Evolutionary conservation across 1,140 invertebrate genomes (phyloP).

Genomic region (Bombus vancouverensis): DNA sequence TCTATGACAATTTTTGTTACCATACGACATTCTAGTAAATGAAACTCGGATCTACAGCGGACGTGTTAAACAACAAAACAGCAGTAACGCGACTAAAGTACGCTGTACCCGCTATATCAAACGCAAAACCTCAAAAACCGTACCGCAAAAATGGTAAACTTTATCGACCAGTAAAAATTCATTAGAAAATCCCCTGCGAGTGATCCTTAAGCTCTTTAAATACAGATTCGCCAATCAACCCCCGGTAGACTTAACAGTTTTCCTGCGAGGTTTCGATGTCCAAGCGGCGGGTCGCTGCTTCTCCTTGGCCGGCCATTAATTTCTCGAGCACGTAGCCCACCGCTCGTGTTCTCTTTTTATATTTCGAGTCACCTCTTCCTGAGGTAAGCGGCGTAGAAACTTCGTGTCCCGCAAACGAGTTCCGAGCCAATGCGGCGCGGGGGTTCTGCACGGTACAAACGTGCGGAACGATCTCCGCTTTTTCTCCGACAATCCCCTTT

Average conservation of each 20-base stretch:
- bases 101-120: too few species aligned
- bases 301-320: conserved; percentile 35
- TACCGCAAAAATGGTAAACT: too few species aligned
- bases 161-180: neutral
- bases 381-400: conserved; percentile 39
- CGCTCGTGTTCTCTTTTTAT: conserved; percentile 10
- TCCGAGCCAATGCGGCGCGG: conserved; percentile 35
- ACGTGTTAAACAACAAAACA: too few species aligned
- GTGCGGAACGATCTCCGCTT: conserved; percentile 37
- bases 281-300: neutral
- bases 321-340: conserved; percentile 33
- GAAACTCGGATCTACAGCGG: too few species aligned
- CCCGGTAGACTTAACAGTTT: neutral
- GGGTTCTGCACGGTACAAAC: conserved; percentile 8
- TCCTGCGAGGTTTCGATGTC: neutral
- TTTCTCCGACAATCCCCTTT: neutral
- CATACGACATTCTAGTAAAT: too few species aligned
- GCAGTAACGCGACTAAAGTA: too few species aligned
- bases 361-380: conserved; percentile 24
- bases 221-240: conserved; percentile 12
- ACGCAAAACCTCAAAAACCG: too few species aligned
- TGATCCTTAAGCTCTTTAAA: conserved; percentile 4
- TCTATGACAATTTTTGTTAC: too few species aligned
- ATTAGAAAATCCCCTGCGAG: neutral
- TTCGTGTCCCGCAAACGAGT: conserved; percentile 54